Evolutionary conservation across 2,797 vertebrate species (phyloP).

Genomic region (Semaprochilodus insignis): DNA sequence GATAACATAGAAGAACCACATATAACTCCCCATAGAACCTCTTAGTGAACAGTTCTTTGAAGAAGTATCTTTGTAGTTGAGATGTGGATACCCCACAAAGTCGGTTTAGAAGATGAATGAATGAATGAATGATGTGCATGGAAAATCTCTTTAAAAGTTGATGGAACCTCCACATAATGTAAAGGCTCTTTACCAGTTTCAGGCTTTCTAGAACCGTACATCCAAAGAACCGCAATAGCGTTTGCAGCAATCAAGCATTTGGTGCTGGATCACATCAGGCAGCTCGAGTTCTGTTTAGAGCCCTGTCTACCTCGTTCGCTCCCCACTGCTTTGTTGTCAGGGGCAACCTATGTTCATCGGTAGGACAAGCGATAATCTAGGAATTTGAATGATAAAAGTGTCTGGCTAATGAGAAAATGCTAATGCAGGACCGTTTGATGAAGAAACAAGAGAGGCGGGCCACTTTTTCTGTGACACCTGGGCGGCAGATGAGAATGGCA

Average conservation of each 20-base stretch:
- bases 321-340: slow-evolving; percentile 64
- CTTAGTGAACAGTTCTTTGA: neutral
- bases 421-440: slow-evolving; percentile 74
- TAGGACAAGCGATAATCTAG: slow-evolving; percentile 63
- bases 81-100: too few species aligned
- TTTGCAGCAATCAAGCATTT: neutral
- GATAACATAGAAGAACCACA: too few species aligned
- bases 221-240: neutral
- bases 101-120: too few species aligned
- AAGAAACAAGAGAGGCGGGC: slow-evolving; percentile 66
- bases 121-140: neutral
- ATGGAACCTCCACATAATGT: neutral
- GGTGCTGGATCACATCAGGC: slow-evolving; percentile 51
- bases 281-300: slow-evolving; percentile 45
- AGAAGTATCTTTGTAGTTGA: neutral
- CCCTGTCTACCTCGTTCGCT: slow-evolving; percentile 18
- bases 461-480: slow-evolving; percentile 71
- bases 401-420: slow-evolving; percentile 78
- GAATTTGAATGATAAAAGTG: slow-evolving; percentile 80
- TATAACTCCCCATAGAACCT: neutral
- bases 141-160: neutral
- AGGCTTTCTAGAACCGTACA: neutral
- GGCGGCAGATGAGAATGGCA: slow-evolving; percentile 64
- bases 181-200: neutral
- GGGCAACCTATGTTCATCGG: slow-evolving; percentile 57